A percentile compares a stretch with the other conserved stretches of the same genome.
Evolutionary conservation across 2,797 vertebrate species (phyloP).

Genomic region (Rousettus madagascariensis): DNA sequence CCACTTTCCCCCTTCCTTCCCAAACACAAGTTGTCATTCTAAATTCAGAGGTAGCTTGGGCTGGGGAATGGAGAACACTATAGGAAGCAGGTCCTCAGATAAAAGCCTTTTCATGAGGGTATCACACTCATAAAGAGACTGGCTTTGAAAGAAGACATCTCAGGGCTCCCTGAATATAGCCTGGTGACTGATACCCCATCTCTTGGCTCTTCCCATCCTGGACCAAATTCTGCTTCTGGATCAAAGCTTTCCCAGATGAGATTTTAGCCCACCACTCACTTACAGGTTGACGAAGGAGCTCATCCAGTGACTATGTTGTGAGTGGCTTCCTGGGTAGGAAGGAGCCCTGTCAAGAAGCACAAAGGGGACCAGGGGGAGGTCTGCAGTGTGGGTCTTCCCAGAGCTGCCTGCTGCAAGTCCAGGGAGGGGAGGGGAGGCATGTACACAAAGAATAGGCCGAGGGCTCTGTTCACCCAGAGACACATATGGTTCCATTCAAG

Average conservation of each 20-base stretch:
- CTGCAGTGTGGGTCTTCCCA: background rate
- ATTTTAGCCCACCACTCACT: background rate
- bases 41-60: background rate
- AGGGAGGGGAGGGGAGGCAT: background rate
- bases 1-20: background rate
- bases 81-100: background rate
- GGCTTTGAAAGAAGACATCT: background rate
- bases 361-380: fast-evolving
- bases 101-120: too few relatives aligned
- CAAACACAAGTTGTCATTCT: background rate
- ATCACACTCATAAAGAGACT: background rate
- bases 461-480: background rate
- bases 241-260: background rate
- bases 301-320: too few relatives aligned
- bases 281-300: background rate
- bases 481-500: slow-evolving; percentile 13
- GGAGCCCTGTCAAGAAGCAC: background rate
- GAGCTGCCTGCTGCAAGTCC: background rate
- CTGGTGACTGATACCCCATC: fast-evolving
- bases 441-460: background rate
- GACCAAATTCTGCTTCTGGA: background rate
- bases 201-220: background rate
- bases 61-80: background rate
- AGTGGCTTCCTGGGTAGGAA: background rate
- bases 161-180: background rate